Base-by-base conservation (phyloP, 2,888 invertebrate genomes). In the Rhyacophila evoluta region DNA sequence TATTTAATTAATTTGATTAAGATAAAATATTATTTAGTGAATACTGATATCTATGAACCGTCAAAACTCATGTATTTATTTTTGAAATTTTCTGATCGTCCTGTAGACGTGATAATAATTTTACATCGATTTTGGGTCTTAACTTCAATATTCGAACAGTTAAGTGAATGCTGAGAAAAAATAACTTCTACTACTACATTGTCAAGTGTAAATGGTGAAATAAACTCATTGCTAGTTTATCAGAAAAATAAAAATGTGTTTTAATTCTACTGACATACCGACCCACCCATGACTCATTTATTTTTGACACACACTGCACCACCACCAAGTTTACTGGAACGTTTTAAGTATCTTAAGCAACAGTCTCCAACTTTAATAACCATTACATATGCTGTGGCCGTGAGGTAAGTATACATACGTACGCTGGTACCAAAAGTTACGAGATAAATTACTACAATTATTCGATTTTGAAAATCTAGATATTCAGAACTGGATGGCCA, bases 201-300 rank as follows among this genome's bases (percentile, higher is more conserved):
- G 90, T 90, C 90, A 89, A 89, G 90, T 90, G 90, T 90, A 90
- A 90, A 90, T 90, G 90, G 90, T 90, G 89, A 90, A 90, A 90
- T 90, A 90, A 90, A 90, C 90, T 90, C 89, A 90, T 89, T 90
- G 89, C 89, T 90, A 90, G 90, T 90, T 90, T 90, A 90, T 90
- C 90, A 90, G 89, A 90, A 15, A 86, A 78, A 80, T 81, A 81
- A 28, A 12, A 72, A 68, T 12, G 73, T 73, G 77, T 77, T 77
- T 77, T 67, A 68, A 73, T 77, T 73, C 27, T 1, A 72, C 8
- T 11, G 15, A 8, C 15, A 55, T 11, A 12, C 33, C 15, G 70
- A 70, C 19, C 15, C 39, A 38, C 15, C 12, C 27, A 70, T 70
- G 15, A 27, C 37, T 8, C 12, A 69, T 1, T 15, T 69, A 69